Percentiles rank a stretch among this genome's conserved stretches.
Evolutionary conservation across 2,888 invertebrate species (phyloP).

Genomic region (Bombylius major): DNA sequence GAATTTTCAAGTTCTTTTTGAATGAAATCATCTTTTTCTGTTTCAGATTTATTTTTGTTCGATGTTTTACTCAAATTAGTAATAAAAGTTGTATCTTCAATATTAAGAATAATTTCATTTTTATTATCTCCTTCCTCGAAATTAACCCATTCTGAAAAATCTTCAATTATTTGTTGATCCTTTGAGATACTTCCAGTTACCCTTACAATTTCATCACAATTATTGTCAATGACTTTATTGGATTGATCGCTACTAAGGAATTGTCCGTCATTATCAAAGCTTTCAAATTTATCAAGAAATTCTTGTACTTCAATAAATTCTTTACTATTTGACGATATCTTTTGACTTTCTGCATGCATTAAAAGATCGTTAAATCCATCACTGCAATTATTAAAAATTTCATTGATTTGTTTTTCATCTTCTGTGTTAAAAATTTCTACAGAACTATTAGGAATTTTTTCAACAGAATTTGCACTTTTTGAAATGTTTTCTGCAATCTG

Average conservation of each 20-base stretch:
- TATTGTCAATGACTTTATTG: not conserved
- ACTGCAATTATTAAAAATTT: not conserved
- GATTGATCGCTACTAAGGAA: not conserved
- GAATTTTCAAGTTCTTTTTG: slow-evolving; percentile 10
- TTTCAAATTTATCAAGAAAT: not conserved
- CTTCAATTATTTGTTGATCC: not conserved
- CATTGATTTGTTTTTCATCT: not conserved
- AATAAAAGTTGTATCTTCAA: slow-evolving; percentile 28
- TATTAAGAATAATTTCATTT: slow-evolving; percentile 13
- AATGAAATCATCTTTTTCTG: not conserved
- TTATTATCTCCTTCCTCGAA: not conserved
- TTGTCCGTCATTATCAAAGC: not conserved
- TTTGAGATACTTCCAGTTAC: not conserved
- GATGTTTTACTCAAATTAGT: slow-evolving; percentile 12
- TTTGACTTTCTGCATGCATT: not conserved
- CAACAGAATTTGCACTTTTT: not conserved
- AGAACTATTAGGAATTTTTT: not conserved
- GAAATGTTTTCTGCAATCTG: slow-evolving; percentile 16
- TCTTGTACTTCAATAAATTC: not conserved
- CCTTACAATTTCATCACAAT: not conserved
- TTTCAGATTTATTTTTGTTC: not conserved
- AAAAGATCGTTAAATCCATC: not conserved
- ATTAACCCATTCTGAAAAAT: not conserved
- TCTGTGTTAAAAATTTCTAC: not conserved
- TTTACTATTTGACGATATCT: not conserved